Percentiles rank a stretch among this genome's conserved stretches.
Evolutionary conservation across 2,113 vertebrate genomes (phyloP).

Genomic region (Hemibagrus wyckioides): DNA sequence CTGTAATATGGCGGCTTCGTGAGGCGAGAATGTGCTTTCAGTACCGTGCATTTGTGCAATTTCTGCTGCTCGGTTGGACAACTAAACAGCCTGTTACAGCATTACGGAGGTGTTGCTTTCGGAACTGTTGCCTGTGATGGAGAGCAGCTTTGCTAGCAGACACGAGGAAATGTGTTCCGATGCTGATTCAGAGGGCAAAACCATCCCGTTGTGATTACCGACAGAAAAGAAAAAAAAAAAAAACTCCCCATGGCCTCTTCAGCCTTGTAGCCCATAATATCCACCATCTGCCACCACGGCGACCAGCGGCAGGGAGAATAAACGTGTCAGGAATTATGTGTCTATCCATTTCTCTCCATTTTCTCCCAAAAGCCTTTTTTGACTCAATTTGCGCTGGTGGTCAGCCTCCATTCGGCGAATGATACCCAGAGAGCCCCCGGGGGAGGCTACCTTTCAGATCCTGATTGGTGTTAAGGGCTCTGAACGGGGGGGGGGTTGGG

Average conservation of each 20-base stretch:
- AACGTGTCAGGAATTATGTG: conserved; percentile 34
- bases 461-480: conserved; percentile 16
- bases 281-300: conserved; percentile 11
- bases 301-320: conserved; percentile 33
- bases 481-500: neutral
- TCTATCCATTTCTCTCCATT: conserved; percentile 41
- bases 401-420: conserved; percentile 48
- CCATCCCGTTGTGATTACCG: neutral
- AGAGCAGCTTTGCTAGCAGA: conserved; percentile 2
- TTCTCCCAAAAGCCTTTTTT: conserved; percentile 41
- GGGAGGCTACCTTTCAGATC: conserved; percentile 38
- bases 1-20: neutral
- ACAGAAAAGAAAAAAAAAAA: neutral
- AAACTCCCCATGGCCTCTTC: neutral
- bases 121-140: neutral
- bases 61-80: neutral
- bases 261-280: conserved; percentile 27
- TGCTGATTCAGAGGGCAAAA: neutral
- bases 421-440: conserved; percentile 51
- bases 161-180: neutral
- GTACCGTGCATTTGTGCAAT: neutral
- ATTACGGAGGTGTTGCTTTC: conserved; percentile 5
- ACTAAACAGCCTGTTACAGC: neutral
- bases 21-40: neutral
- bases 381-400: conserved; percentile 37